phyloP scores from a whole-genome alignment of 2,888 invertebrate species.

The Tipula helvola region DNA sequence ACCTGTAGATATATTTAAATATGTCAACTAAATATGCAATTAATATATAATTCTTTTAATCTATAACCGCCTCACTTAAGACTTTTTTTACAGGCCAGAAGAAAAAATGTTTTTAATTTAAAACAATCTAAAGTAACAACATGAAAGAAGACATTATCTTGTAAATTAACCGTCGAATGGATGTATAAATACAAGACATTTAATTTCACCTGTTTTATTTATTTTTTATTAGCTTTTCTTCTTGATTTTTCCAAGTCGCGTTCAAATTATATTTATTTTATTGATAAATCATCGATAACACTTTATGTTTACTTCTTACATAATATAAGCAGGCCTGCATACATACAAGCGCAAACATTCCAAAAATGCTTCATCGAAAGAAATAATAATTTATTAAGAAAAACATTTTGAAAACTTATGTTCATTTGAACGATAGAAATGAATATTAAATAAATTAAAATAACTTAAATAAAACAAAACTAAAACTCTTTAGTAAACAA shows the following conservation, averaged over 20 bases:
- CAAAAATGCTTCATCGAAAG: background rate
- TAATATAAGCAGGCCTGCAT: background rate
- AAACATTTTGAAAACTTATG: background rate
- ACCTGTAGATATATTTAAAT: background rate
- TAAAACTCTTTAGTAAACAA: background rate
- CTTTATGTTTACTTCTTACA: background rate
- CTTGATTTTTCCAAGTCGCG: background rate
- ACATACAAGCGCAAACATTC: background rate
- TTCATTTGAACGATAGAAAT: background rate
- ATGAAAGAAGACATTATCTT: background rate
- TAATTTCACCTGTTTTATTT: background rate
- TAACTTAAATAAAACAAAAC: background rate
- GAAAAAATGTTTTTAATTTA: background rate
- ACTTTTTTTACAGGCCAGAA: background rate
- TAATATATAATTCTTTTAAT: background rate
- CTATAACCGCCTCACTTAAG: background rate
- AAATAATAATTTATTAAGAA: background rate
- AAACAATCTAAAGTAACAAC: background rate
- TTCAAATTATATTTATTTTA: background rate
- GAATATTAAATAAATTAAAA: background rate
- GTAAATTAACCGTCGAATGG: background rate
- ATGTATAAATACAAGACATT: background rate
- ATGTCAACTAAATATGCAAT: background rate
- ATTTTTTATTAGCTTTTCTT: background rate
- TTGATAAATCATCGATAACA: background rate